Evolutionary conservation across 2,113 vertebrate genomes (phyloP), one percentile per base, ranked within the genome.

Genomic region (Neolamprologus cancellatus): DNA sequence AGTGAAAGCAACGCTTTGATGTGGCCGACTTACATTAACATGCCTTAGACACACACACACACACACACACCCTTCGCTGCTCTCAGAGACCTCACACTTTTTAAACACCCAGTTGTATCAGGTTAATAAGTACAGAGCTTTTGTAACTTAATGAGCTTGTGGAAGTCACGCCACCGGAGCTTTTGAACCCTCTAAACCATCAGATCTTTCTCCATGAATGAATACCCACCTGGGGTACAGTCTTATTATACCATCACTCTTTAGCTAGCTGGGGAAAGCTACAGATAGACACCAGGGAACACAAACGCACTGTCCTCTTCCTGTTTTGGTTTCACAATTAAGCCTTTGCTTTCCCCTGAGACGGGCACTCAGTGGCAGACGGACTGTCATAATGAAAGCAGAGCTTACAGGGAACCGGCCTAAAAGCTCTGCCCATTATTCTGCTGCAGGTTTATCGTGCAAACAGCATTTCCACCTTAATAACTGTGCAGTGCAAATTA

Each of bases 101-200:
- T 48, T 12, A 46, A 74, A 74, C 41, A 1, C 69, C 15, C 41
- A 18, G 69, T 17, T 74, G 41, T 74, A 48, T 48, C 25, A 48
- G 69, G 41, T 48, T 48, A 74, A 48, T 48, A 74, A 48, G 41
- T 71, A 1, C 3, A 46, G 9, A 74, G 41, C 69, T 74, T 7
- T 48, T 74, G 41, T 48, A 30, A 48, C 23, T 74, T 18, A 30
- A 74, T 30, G 69, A 74, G 69, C 41, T 74, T 1, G 2, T 74
- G 41, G 41, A 74, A 74, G 39, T 48, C 1, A 11, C 2, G 1
- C 9, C 69, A 74, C 41, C 2, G 0, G 69, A 48, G 41, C 69
- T 76, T 74, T 76, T 48, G 41, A 76, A 76, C 15, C 23, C 69
- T 46, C 23, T 76, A 76, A 76, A 30, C 41, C 25, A 11, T 48